These are phyloP conservation scores for Scylla paramamosain DNA, from an alignment of 1,140 invertebrate genomes.

Conservation along the genomic window DNA sequence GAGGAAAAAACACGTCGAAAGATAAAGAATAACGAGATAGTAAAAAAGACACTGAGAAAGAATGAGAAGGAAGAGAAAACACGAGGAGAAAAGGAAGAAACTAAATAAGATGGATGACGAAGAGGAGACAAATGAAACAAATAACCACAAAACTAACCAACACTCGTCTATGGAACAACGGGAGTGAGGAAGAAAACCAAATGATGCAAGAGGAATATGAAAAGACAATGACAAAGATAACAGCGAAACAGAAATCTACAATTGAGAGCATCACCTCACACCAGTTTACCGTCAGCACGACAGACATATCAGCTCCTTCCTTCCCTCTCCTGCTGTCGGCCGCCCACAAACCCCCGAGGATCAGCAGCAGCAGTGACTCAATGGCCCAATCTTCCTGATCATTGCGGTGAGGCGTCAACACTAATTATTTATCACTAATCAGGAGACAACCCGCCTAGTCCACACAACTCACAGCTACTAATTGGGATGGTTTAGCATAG, in stretches of 20 bases:
- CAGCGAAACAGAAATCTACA: too few relatives aligned
- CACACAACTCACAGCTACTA: conserved; percentile 1
- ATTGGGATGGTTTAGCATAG: background rate
- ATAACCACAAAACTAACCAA: too few relatives aligned
- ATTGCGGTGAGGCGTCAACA: background rate
- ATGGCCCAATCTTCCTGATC: background rate
- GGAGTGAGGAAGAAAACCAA: background rate
- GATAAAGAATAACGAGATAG: background rate
- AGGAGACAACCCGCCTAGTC: background rate
- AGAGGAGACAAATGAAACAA: too few relatives aligned
- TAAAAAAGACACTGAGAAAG: background rate
- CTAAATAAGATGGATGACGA: too few relatives aligned
- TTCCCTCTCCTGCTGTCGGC: background rate
- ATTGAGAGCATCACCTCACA: background rate
- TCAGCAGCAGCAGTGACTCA: too few relatives aligned
- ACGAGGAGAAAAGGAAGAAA: background rate
- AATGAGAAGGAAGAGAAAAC: background rate
- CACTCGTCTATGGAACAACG: too few relatives aligned
- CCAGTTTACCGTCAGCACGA: background rate
- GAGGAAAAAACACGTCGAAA: background rate
- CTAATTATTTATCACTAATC: conserved; percentile 12
- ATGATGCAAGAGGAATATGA: background rate
- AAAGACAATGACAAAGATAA: too few relatives aligned
- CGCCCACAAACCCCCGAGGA: too few relatives aligned
- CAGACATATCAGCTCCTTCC: background rate